phyloP scores from a whole-genome alignment of 2,888 invertebrate species.

The Apeira syringaria region DNA sequence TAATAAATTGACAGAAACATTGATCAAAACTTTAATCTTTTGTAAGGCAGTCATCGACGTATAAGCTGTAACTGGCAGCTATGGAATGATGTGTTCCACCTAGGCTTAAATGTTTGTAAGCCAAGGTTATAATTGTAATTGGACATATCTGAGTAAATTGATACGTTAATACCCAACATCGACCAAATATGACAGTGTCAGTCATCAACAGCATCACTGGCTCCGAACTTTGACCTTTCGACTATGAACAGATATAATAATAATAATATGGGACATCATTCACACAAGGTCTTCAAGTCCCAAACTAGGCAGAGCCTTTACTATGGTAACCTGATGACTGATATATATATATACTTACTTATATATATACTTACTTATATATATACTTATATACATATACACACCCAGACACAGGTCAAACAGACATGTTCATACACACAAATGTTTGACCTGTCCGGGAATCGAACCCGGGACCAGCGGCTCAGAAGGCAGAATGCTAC shows the following conservation, averaged over 20 bases:
- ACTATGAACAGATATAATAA: conserved; percentile 16
- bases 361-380: too few species aligned
- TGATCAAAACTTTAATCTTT: conserved; percentile 2
- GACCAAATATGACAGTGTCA: conserved; percentile 5
- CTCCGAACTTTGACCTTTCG: conserved; percentile 29
- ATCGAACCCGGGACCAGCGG: too few species aligned
- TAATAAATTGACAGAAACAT: conserved; percentile 15
- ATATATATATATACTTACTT: too few species aligned
- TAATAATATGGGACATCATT: too few species aligned
- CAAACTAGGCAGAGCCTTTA: too few species aligned
- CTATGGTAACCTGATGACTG: too few species aligned
- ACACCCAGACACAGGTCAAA: too few species aligned
- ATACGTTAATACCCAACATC: conserved; percentile 6
- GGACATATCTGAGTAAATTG: conserved; percentile 9
- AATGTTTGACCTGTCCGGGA: too few species aligned
- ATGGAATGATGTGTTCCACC: neutral
- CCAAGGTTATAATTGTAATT: conserved; percentile 9
- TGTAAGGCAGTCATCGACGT: neutral
- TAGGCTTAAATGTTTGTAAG: conserved; percentile 12
- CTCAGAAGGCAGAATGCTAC: too few species aligned
- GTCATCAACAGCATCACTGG: conserved; percentile 14
- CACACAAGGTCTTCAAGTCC: too few species aligned
- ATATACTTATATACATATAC: too few species aligned
- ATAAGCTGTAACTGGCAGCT: neutral
- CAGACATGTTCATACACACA: too few species aligned